Evolutionary conservation across 1,140 invertebrate species (phyloP).

Genomic region (Myzus persicae): DNA sequence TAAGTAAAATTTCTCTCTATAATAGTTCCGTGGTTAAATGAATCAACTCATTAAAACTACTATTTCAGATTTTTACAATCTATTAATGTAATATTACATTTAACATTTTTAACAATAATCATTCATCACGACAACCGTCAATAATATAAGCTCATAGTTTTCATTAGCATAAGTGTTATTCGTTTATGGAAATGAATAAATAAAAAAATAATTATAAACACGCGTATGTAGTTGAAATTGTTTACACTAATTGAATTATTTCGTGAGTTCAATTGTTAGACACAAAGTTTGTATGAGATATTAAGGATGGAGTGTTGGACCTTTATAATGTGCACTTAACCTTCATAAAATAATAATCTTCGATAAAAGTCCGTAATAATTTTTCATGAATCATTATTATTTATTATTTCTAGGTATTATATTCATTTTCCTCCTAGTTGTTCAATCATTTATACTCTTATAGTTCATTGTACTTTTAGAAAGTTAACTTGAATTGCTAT

Average conservation of each 20-base stretch:
- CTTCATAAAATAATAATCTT: constrained; percentile 36
- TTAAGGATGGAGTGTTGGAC: neutral
- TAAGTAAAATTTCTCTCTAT: neutral
- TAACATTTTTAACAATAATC: too few relatives aligned
- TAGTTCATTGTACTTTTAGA: neutral
- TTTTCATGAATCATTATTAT: constrained; percentile 18
- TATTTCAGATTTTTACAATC: neutral
- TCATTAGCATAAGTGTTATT: neutral
- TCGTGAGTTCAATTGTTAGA: neutral
- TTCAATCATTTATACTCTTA: neutral
- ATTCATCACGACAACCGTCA: neutral
- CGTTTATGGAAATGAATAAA: neutral
- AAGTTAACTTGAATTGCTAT: neutral
- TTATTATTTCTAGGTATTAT: neutral
- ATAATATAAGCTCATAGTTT: neutral
- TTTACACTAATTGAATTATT: constrained; percentile 6
- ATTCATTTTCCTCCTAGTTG: neutral
- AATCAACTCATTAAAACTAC: neutral
- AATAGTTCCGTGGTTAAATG: neutral
- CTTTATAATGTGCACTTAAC: constrained; percentile 24
- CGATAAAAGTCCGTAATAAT: neutral
- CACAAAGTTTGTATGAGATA: neutral
- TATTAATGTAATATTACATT: too few relatives aligned
- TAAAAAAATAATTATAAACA: neutral
- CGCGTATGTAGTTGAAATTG: neutral